phyloP scores from a whole-genome alignment of 2,888 invertebrate species.

The Dromius quadrimaculatus region DNA sequence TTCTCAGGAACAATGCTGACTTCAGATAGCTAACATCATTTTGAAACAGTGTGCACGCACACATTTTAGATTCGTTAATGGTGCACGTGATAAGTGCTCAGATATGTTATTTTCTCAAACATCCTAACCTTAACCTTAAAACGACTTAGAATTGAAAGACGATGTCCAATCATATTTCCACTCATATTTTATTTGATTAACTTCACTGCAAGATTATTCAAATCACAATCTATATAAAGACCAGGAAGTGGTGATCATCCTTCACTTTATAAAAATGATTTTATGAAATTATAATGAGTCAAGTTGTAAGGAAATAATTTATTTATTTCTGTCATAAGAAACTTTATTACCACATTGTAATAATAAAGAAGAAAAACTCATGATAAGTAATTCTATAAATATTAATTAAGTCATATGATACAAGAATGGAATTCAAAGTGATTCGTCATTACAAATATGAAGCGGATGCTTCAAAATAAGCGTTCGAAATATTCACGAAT shows the following conservation, averaged over 20 bases:
- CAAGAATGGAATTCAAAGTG: no score
- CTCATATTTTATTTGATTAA: no score
- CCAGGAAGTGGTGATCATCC: conserved; percentile 21
- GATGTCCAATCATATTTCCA: no score
- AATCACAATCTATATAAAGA: conserved; percentile 1
- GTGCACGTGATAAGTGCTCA: conserved; percentile 41
- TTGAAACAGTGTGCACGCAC: conserved; percentile 21
- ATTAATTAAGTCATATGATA: no score
- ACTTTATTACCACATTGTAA: not conserved
- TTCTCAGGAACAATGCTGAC: conserved; percentile 59
- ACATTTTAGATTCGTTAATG: conserved; percentile 43
- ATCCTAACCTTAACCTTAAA: conserved; percentile 1
- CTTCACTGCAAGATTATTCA: no score
- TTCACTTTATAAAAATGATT: conserved; percentile 17
- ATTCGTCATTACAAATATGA: no score
- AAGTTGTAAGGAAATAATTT: conserved; percentile 17
- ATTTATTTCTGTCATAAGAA: conserved; percentile 2
- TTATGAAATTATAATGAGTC: conserved; percentile 23
- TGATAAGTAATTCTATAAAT: conserved; percentile 16
- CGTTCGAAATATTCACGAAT: no score
- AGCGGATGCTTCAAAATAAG: no score
- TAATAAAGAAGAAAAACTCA: conserved; percentile 1
- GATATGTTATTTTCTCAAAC: conserved; percentile 32
- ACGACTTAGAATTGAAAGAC: no score
- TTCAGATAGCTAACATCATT: conserved; percentile 55